These are phyloP conservation scores for Metridium senile DNA, from an alignment of 92 coral and sea anemone genomes.

Conservation along the genomic window DNA sequence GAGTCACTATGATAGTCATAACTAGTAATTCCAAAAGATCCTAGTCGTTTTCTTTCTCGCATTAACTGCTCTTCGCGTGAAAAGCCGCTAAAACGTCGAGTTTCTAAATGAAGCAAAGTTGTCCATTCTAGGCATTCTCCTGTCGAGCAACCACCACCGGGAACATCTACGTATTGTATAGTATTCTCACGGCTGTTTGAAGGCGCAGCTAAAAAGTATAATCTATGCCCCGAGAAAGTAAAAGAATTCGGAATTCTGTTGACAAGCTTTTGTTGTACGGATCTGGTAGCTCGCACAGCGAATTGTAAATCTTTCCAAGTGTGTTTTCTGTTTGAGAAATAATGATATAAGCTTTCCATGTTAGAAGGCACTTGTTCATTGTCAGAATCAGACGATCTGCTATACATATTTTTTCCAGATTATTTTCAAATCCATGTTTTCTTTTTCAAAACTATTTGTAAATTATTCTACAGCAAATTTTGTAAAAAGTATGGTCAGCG, in stretches of 20 bases:
- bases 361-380: slow-evolving; percentile 28
- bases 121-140: slow-evolving; percentile 72
- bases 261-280: slow-evolving; percentile 70
- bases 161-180: slow-evolving; percentile 86
- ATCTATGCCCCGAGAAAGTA: slow-evolving; percentile 84
- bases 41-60: slow-evolving; percentile 90
- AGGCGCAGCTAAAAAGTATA: slow-evolving; percentile 92
- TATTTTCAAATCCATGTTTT: not conserved
- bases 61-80: slow-evolving; percentile 93
- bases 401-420: slow-evolving; percentile 26
- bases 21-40: slow-evolving; percentile 95
- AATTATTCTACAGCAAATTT: not conserved
- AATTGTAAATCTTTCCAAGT: slow-evolving; percentile 86
- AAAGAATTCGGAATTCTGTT: slow-evolving; percentile 94
- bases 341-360: slow-evolving; percentile 20
- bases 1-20: slow-evolving; percentile 86
- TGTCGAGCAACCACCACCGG: slow-evolving; percentile 21
- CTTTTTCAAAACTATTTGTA: not conserved
- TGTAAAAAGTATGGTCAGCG: slow-evolving; percentile 26
- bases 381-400: slow-evolving; percentile 20
- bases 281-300: slow-evolving; percentile 86
- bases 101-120: slow-evolving; percentile 69
- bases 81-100: slow-evolving; percentile 86
- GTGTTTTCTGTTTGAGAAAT: slow-evolving; percentile 39
- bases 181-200: slow-evolving; percentile 93